phyloP scores from a whole-genome alignment of 2,888 invertebrate species.

The Calameuta pallipes region DNA sequence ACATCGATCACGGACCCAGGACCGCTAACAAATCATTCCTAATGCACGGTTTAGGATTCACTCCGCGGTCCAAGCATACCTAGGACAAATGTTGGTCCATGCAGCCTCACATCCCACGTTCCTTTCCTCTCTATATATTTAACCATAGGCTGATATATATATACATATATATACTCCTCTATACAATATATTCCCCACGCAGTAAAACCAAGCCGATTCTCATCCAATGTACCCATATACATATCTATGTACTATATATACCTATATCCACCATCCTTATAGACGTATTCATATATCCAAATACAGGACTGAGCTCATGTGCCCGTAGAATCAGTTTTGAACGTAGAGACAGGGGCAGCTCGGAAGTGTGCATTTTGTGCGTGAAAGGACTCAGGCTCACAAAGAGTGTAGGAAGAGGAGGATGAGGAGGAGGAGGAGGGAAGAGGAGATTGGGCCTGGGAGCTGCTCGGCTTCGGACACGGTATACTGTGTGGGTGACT shows the following conservation, averaged over 20 bases:
- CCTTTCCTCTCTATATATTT: background rate
- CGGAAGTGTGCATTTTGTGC: slow-evolving; percentile 30
- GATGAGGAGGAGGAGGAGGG: background rate
- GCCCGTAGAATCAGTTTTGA: slow-evolving; percentile 17
- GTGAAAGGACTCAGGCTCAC: slow-evolving; percentile 52
- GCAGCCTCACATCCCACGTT: background rate
- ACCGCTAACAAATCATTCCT: slow-evolving; percentile 44
- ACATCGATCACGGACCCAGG: slow-evolving; percentile 34
- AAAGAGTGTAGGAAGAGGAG: slow-evolving; percentile 48
- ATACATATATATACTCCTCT: background rate
- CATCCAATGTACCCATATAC: background rate
- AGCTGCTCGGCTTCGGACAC: background rate
- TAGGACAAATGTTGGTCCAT: slow-evolving; percentile 2
- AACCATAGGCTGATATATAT: background rate
- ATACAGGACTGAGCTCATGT: background rate
- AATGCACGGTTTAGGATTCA: slow-evolving; percentile 53
- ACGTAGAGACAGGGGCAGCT: slow-evolving; percentile 8
- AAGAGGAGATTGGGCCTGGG: background rate
- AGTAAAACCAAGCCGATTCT: background rate
- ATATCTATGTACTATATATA: background rate
- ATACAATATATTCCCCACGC: background rate
- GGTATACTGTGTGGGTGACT: slow-evolving; percentile 54
- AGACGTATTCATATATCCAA: background rate
- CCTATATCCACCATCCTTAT: background rate
- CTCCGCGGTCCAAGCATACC: slow-evolving; percentile 31